Evolutionary conservation across 53 echinoderm and acorn worm genomes (phyloP).

Genomic region (Apostichopus leukothele): DNA sequence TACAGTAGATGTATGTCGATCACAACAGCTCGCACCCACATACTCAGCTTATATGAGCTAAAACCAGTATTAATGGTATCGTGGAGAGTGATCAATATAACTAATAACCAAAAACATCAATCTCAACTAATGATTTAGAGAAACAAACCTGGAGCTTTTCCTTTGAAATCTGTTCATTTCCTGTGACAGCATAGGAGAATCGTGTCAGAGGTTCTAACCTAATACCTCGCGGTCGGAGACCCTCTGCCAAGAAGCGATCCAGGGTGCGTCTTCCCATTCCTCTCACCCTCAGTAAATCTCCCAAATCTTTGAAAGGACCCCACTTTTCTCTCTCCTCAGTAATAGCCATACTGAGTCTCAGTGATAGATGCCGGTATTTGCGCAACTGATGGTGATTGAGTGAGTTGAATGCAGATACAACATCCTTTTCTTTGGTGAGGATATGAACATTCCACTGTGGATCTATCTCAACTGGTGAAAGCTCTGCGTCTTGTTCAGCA

Average conservation of each 20-base stretch:
- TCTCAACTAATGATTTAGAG: background rate
- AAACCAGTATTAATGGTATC: too few species aligned
- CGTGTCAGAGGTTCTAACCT: conserved; percentile 22
- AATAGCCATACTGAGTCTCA: conserved; percentile 47
- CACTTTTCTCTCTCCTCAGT: conserved; percentile 55
- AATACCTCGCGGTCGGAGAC: conserved; percentile 43
- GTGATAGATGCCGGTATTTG: conserved; percentile 27
- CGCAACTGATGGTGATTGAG: conserved; percentile 11
- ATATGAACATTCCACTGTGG: conserved; percentile 35
- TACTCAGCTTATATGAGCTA: too few species aligned
- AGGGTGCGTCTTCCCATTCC: conserved; percentile 66
- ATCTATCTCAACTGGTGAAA: background rate
- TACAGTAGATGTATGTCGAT: too few species aligned
- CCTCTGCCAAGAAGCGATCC: conserved; percentile 43
- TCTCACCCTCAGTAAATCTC: conserved; percentile 61
- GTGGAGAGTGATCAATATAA: too few species aligned
- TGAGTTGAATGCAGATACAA: conserved; percentile 26
- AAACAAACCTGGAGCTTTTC: conserved; percentile 50
- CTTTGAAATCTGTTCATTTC: conserved; percentile 31
- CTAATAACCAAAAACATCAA: too few species aligned
- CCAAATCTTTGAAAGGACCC: conserved; percentile 53
- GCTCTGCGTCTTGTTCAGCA: background rate
- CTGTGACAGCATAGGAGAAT: conserved; percentile 35
- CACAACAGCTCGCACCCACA: too few species aligned
- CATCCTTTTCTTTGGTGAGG: conserved; percentile 2